phyloP scores from a whole-genome alignment of 2,113 vertebrate species.

The Psilopogon haemacephalus region DNA sequence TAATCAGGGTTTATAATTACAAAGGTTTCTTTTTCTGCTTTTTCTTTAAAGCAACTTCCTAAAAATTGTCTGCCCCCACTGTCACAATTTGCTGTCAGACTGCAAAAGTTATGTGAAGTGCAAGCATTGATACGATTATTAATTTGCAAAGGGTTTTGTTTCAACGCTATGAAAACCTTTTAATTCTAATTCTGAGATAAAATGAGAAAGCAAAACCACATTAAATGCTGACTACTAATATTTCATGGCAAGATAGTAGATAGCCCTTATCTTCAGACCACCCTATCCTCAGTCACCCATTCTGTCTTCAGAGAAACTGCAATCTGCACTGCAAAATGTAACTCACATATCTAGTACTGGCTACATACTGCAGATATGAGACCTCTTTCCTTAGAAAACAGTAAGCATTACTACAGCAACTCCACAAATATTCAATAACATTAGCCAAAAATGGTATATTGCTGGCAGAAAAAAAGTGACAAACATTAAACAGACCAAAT shows the following conservation, averaged over 20 bases:
- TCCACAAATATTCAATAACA: neutral
- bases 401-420: neutral
- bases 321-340: neutral
- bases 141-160: neutral
- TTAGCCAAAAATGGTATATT: neutral
- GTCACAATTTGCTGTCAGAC: neutral
- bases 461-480: neutral
- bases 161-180: neutral
- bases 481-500: neutral
- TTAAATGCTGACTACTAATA: slow-evolving; percentile 25
- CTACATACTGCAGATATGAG: neutral
- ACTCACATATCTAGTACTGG: neutral
- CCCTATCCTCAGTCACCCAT: slow-evolving; percentile 60
- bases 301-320: slow-evolving; percentile 34
- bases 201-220: slow-evolving; percentile 38
- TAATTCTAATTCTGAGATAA: slow-evolving; percentile 56
- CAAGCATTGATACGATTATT: neutral
- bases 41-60: slow-evolving; percentile 1
- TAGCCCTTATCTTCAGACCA: slow-evolving; percentile 52
- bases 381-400: neutral
- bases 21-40: neutral
- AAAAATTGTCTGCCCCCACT: neutral
- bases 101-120: neutral
- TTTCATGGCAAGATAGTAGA: slow-evolving; percentile 55
- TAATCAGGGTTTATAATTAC: slow-evolving; percentile 44